Conservation (phyloP, 2,113 vertebrate species). For the Tragelaphus scriptus region DNA sequence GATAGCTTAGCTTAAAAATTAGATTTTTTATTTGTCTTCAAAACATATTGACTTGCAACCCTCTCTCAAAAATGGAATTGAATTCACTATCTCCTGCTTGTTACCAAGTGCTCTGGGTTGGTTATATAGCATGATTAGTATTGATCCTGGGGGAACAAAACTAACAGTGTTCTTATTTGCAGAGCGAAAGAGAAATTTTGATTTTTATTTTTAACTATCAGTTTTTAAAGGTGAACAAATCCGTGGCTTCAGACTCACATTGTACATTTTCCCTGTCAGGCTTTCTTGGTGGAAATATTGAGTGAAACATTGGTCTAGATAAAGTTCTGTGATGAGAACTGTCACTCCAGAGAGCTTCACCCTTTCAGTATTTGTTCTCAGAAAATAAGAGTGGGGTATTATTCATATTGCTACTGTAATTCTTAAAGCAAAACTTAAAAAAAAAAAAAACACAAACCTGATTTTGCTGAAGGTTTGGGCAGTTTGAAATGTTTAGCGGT, state of each 20-base stretch:
- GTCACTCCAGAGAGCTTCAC: neutral
- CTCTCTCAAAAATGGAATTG: constrained; percentile 69
- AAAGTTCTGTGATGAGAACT: neutral
- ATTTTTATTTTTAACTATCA: constrained; percentile 63
- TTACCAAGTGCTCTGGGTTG: constrained; percentile 68
- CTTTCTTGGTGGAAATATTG: constrained; percentile 43
- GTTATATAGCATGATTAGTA: constrained; percentile 72
- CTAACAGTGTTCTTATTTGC: constrained; percentile 64
- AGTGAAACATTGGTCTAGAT: neutral
- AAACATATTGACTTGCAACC: constrained; percentile 65
- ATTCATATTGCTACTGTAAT: neutral
- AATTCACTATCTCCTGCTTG: constrained; percentile 64
- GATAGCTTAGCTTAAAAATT: constrained; percentile 50
- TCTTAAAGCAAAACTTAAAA: neutral
- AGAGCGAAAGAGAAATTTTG: constrained; percentile 47
- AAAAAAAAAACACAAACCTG: neutral
- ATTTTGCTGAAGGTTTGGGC: neutral
- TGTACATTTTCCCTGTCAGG: constrained; percentile 31
- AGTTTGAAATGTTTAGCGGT: neutral
- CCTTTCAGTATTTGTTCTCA: neutral
- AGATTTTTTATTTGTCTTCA: constrained; percentile 20
- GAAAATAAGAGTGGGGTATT: neutral
- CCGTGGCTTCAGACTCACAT: constrained; percentile 37
- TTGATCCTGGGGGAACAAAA: constrained; percentile 72
- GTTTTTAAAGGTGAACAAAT: constrained; percentile 59